These are phyloP conservation scores for Fulmarus glacialis DNA, from an alignment of 2,113 vertebrate genomes.

Conservation along the genomic window DNA sequence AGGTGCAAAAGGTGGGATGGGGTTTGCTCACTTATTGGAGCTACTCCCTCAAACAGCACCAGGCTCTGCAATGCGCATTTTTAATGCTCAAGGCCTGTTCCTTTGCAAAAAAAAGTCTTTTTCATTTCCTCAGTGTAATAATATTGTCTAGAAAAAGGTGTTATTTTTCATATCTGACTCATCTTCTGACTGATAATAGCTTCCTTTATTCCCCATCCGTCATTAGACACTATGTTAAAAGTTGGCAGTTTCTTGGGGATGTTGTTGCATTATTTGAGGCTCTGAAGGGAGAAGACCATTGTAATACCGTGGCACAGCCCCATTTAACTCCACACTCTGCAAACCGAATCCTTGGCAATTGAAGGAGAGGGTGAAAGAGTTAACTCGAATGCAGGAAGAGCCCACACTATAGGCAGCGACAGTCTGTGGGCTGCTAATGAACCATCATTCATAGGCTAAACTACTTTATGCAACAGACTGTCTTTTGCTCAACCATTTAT, in stretches of 20 bases:
- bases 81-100: not conserved
- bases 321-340: not conserved
- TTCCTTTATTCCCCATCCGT: constrained; percentile 4
- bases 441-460: constrained; percentile 34
- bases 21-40: not conserved
- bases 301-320: not conserved
- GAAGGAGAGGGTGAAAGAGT: not conserved
- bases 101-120: not conserved
- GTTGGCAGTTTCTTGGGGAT: not conserved
- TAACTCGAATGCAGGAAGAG: not conserved
- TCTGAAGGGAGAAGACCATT: not conserved
- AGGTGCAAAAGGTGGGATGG: not conserved
- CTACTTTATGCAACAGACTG: not conserved
- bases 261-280: not conserved
- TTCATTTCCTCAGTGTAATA: constrained; percentile 14
- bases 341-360: not conserved
- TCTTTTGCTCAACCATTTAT: constrained; percentile 15
- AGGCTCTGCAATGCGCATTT: not conserved
- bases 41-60: not conserved
- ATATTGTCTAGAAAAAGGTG: constrained; percentile 24
- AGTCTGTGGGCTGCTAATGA: constrained; percentile 49
- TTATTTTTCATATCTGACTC: constrained; percentile 56
- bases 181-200: constrained; percentile 41
- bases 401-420: not conserved
- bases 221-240: not conserved